phyloP scores from a whole-genome alignment of 1,140 invertebrate species.

The Bombus terrestris region DNA sequence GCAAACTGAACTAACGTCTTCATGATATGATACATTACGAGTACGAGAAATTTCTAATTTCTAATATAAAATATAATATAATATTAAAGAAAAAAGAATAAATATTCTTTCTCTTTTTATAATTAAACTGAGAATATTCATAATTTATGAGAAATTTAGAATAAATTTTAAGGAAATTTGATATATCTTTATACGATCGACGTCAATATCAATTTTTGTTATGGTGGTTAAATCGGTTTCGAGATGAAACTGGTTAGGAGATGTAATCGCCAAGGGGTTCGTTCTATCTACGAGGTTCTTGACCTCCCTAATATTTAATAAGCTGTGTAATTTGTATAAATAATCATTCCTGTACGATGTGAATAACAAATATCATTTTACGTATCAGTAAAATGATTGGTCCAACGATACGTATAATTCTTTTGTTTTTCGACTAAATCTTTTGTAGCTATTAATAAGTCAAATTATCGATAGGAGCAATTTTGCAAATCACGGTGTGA shows the following conservation, averaged over 20 bases:
- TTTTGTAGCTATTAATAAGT: neutral
- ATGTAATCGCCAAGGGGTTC: neutral
- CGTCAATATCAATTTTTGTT: neutral
- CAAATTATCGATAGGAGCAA: neutral
- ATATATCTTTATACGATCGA: too few species aligned
- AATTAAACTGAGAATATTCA: neutral
- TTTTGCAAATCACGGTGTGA: neutral
- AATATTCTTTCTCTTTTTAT: neutral
- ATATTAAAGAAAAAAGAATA: neutral
- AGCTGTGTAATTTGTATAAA: neutral
- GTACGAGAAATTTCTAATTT: neutral
- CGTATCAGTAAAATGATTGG: neutral
- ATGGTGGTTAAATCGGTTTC: neutral
- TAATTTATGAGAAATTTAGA: neutral
- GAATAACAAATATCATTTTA: neutral
- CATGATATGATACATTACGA: neutral
- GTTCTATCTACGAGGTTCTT: neutral
- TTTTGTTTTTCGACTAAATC: neutral
- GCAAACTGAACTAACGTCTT: neutral
- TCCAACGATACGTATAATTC: neutral
- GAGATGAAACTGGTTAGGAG: neutral
- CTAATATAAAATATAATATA: neutral
- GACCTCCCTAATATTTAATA: neutral
- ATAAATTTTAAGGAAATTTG: neutral
- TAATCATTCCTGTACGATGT: too few species aligned